phyloP scores from a whole-genome alignment of 2,888 invertebrate species.

The Troilus luridus region DNA sequence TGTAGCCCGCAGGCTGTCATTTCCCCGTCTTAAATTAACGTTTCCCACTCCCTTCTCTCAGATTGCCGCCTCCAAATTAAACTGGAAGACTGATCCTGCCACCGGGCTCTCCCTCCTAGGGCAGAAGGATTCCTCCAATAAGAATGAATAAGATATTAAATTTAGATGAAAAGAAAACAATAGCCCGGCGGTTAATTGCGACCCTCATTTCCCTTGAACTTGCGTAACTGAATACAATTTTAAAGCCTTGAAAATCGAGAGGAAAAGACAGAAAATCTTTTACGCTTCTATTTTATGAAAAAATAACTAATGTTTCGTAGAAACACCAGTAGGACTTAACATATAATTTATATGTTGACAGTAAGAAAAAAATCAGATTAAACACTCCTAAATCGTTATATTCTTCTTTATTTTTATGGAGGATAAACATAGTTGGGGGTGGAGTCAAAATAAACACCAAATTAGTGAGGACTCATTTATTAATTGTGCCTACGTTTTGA shows the following conservation, averaged over 20 bases:
- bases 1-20: background rate
- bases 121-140: background rate
- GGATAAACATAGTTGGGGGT: too few species aligned
- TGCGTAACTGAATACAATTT: background rate
- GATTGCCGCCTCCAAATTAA: constrained; percentile 20
- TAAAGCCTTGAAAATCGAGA: background rate
- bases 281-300: background rate
- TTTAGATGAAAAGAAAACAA: constrained; percentile 27
- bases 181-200: background rate
- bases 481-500: too few species aligned
- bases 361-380: too few species aligned
- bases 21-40: constrained; percentile 1
- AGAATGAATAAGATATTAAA: constrained; percentile 32
- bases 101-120: background rate
- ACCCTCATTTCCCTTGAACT: background rate
- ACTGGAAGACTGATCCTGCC: background rate
- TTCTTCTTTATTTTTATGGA: too few species aligned
- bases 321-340: too few species aligned
- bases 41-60: background rate
- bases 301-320: background rate
- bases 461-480: too few species aligned
- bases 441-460: too few species aligned
- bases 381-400: too few species aligned
- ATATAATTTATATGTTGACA: too few species aligned
- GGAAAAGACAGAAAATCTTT: background rate